Conservation (phyloP, 2,888 invertebrate species). For the Dryobota labecula region DNA sequence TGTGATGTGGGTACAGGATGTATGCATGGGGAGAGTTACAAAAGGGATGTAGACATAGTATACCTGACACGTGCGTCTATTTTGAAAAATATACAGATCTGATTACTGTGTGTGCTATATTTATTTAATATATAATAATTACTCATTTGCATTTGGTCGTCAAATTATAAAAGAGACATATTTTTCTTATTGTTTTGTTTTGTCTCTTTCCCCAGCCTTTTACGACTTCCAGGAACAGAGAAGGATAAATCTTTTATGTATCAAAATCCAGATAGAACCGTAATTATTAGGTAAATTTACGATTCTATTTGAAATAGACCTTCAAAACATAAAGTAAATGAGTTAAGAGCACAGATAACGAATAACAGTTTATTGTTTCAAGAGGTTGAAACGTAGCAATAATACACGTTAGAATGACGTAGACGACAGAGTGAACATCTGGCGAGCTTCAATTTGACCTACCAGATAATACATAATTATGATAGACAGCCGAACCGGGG, state of each 20-base stretch:
- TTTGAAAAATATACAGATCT: slow-evolving; percentile 13
- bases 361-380: slow-evolving; percentile 6
- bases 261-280: neutral
- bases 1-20: slow-evolving; percentile 25
- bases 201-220: neutral
- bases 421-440: slow-evolving; percentile 37
- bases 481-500: slow-evolving; percentile 27
- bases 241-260: neutral
- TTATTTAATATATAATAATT: too few relatives aligned
- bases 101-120: neutral
- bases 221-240: neutral
- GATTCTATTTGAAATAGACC: neutral
- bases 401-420: slow-evolving; percentile 26
- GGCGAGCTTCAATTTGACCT: slow-evolving; percentile 16
- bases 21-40: slow-evolving; percentile 6
- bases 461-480: slow-evolving; percentile 55
- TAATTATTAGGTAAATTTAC: neutral
- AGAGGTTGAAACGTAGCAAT: neutral
- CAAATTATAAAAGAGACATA: neutral
- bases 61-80: neutral
- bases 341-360: neutral
- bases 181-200: slow-evolving; percentile 8
- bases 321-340: neutral
- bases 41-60: neutral
- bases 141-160: slow-evolving; percentile 13